Evolutionary conservation across 1,140 invertebrate genomes (phyloP), one percentile per base, ranked within the genome.

Genomic region (Hestina assimilis): DNA sequence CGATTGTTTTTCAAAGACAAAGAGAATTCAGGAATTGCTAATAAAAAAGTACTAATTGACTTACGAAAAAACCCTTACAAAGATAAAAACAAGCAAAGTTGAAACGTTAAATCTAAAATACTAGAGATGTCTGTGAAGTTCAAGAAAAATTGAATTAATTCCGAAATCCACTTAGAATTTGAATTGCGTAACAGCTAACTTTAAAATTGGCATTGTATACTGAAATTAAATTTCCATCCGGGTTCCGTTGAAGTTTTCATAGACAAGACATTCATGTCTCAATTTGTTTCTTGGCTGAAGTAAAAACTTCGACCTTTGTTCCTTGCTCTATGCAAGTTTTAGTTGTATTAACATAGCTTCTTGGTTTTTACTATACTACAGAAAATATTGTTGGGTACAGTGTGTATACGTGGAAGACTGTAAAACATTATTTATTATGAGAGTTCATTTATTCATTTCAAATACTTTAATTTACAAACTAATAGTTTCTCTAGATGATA

Each of bases 121-220:
- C 41, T 53, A 17, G 41, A 41, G 41, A 40, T 31, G 51, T 53
- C 74, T 75, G 61, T 57, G 43, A 72, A 76, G 66, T 77, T 75
- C 42, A 58, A 72, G 60, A 75, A 72, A 81, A 79, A 78, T 74
- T 55, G 66, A 75, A 77, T 77, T 75, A 81, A 79, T 38, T 46
- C 31, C 23, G 43, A 47, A 55, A 52, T 43, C 51, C 51, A 53
- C 40, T 53, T 53, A 43, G 11, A 40, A 56, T 47, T 40, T 48
- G 24, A 47, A 40, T 54, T 54, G 42, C 38, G 42, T 48, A 54
- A 54, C 9, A 24, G 41, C 41, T 33, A 53, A 29, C 26, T 53
- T 54, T 33, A 45, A 54, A 54, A 46, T 50, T 50, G 47, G 31
- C 11, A 50, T 50, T 50, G 47, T 50, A 21, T 50, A 50, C 40